phyloP scores from a whole-genome alignment of 2,888 invertebrate genomes.

The Dysmachus trigonus region DNA sequence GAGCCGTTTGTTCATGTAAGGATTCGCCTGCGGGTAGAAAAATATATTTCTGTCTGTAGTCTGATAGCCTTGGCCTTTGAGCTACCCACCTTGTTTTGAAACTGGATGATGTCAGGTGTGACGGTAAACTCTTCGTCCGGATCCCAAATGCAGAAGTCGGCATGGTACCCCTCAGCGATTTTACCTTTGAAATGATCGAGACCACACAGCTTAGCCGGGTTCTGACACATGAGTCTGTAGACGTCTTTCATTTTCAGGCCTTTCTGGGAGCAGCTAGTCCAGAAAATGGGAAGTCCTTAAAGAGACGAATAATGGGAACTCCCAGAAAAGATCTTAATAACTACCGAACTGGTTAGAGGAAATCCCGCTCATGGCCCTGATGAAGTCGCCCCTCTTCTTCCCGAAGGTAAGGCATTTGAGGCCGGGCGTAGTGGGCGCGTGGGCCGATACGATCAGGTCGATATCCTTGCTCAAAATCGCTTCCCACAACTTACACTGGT shows the following conservation, averaged over 20 bases:
- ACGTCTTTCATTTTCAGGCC: conserved; percentile 68
- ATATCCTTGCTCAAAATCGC: conserved; percentile 69
- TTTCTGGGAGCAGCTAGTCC: conserved; percentile 71
- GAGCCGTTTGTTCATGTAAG: conserved; percentile 71
- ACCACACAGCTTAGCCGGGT: conserved; percentile 72
- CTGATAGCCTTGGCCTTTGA: neutral
- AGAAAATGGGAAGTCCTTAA: conserved; percentile 72
- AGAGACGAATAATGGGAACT: conserved; percentile 35
- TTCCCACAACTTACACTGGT: conserved; percentile 73
- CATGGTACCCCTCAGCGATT: conserved; percentile 72
- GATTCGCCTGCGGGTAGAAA: conserved; percentile 68
- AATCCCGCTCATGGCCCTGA: conserved; percentile 79
- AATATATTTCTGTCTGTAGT: too few relatives aligned
- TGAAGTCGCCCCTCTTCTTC: conserved; percentile 68
- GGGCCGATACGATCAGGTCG: conserved; percentile 74
- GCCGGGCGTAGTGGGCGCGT: conserved; percentile 75
- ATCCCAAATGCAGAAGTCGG: conserved; percentile 78
- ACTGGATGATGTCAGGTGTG: conserved; percentile 68
- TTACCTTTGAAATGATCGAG: conserved; percentile 71
- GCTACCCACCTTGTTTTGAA: conserved; percentile 72
- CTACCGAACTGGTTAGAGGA: conserved; percentile 77
- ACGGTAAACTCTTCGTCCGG: conserved; percentile 71
- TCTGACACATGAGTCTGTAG: conserved; percentile 69
- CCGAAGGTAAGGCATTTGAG: conserved; percentile 66
- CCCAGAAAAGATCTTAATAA: conserved; percentile 38